Evolutionary conservation across 2,113 vertebrate genomes (phyloP), one percentile per base, ranked within the genome.

Genomic region (Pelodiscus sinensis): DNA sequence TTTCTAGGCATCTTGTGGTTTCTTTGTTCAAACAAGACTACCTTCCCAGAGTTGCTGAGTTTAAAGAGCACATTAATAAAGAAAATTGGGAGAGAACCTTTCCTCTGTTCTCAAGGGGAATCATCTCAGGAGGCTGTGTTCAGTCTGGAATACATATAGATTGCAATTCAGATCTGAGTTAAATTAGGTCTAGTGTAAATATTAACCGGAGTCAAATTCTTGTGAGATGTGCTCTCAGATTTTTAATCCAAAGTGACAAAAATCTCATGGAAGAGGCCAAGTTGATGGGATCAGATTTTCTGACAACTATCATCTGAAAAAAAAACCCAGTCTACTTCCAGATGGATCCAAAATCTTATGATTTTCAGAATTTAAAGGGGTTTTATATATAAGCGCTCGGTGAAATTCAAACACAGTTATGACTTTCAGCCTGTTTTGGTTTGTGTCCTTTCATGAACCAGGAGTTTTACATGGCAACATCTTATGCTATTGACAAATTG

Each of bases 281-380:
- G 85, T n/a, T 18, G 90, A 50, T 85, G 89, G 93, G 92, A 89
- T 84, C 90, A 97, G 79, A 25, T 14, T 82, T 89, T 94, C 77
- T 97, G 81, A 93, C 56, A 94, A 56, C 88, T 93, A 50, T 89
- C 79, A 88, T 73, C 19, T 75, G 50, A 87, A 92, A 31, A 85
- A 77, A 54, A 6, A 90, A 87, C 90, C 87, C 0, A 0, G 0
- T 24, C 87, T 0, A 31, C 91, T 90, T 3, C 4, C 29, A 78
- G 81, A 82, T 71, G 75, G 6, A 85, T 11, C 2, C 55, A 50
- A 0, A 79, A 58, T 81, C 29, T 6, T 78, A 1, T 50, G 82
- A 82, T 8, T 19, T 18, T n/a, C 15, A 14, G 29, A n/a, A 65
- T 65, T 65, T 65, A 65, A 65, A 56, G 8, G 83, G 85, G 82